A percentile compares a stretch with the other conserved stretches of the same genome.
phyloP scores from a whole-genome alignment of 2,113 vertebrate genomes.

The Tragelaphus imberbis region DNA sequence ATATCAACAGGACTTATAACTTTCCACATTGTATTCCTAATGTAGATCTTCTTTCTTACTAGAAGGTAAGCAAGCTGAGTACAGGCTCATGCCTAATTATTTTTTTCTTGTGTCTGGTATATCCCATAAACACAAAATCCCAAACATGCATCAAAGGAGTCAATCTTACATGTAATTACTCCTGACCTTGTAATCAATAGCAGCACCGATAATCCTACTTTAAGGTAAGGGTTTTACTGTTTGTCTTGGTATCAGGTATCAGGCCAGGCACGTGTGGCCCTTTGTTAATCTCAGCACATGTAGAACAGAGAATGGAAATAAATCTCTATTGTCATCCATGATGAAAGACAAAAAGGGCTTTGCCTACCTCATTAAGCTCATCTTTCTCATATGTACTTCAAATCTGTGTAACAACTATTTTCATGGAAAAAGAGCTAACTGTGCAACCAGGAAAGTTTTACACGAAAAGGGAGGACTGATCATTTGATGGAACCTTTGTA shows the following conservation, averaged over 20 bases:
- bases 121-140: neutral
- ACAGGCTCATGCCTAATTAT: neutral
- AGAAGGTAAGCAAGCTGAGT: neutral
- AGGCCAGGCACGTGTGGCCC: neutral
- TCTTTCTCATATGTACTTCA: slow-evolving; percentile 6
- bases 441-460: neutral
- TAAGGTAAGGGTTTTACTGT: neutral
- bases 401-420: neutral
- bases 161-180: neutral
- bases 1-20: neutral
- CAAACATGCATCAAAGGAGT: neutral
- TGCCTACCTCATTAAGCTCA: neutral
- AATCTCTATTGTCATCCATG: neutral
- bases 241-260: neutral
- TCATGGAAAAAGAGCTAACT: neutral
- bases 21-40: neutral
- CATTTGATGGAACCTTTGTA: neutral
- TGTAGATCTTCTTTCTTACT: neutral
- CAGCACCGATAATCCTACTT: neutral
- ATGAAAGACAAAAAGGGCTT: neutral
- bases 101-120: slow-evolving; percentile 9
- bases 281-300: neutral
- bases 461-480: neutral
- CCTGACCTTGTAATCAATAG: neutral
- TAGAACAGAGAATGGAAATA: neutral